A percentile compares a stretch with the other conserved stretches of the same genome.
phyloP scores from a whole-genome alignment of 2,888 invertebrate genomes.

The Matsumyia berberina region DNA sequence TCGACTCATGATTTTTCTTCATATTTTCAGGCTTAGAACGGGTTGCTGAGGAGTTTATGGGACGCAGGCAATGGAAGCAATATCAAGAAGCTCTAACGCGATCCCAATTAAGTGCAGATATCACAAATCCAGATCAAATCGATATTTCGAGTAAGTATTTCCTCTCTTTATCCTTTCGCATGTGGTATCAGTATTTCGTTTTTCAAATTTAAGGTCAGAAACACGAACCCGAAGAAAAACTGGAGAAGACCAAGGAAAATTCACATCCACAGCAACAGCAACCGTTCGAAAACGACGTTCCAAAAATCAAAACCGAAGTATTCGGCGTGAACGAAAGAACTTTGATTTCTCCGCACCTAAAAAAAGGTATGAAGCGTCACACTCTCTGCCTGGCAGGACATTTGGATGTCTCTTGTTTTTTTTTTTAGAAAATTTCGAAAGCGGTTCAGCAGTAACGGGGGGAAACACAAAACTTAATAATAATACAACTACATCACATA shows the following conservation, averaged over 20 bases:
- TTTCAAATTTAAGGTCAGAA: conserved; percentile 39
- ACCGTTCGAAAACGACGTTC: conserved; percentile 62
- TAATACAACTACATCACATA: conserved; percentile 70
- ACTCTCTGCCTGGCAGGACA: not conserved
- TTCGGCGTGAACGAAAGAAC: conserved; percentile 50
- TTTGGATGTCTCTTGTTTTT: not conserved
- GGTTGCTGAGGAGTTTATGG: conserved; percentile 98
- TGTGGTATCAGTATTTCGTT: too few species aligned
- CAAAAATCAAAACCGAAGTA: conserved; percentile 58
- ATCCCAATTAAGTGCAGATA: conserved; percentile 84
- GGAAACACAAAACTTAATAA: conserved; percentile 66
- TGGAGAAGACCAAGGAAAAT: conserved; percentile 64
- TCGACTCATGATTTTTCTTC: conserved; percentile 47
- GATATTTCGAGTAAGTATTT: conserved; percentile 75
- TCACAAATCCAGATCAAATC: conserved; percentile 76
- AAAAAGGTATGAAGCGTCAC: conserved; percentile 60
- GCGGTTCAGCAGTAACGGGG: conserved; percentile 52
- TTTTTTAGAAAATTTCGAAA: conserved; percentile 54
- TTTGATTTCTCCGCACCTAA: conserved; percentile 48
- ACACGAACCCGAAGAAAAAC: conserved; percentile 61
- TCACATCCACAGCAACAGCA: conserved; percentile 77
- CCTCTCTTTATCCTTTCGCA: not conserved
- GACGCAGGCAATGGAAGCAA: conserved; percentile 97
- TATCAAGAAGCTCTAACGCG: conserved; percentile 91
- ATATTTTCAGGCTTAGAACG: conserved; percentile 93